phyloP scores from a whole-genome alignment of 2,888 invertebrate genomes.

The Limulus polyphemus region DNA sequence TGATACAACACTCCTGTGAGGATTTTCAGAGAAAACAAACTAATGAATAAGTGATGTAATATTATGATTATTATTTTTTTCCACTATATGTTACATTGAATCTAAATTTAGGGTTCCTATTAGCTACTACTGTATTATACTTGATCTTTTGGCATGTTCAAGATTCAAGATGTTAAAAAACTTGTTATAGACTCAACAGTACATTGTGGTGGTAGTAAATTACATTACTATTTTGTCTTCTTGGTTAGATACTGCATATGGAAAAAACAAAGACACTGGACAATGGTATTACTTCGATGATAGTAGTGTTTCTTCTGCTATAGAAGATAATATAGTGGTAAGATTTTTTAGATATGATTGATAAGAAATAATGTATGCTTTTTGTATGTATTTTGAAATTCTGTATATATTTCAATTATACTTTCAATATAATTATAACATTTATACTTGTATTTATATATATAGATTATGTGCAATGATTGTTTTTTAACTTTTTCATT shows the following conservation, averaged over 20 bases:
- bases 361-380: neutral
- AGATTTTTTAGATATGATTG: conserved; percentile 24
- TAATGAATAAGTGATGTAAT: too few relatives aligned
- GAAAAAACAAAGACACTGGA: conserved; percentile 38
- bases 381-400: neutral
- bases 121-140: neutral
- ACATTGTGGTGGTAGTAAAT: neutral
- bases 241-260: conserved; percentile 40
- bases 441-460: neutral
- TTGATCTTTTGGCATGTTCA: neutral
- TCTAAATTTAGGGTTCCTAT: neutral
- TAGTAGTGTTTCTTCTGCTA: conserved; percentile 37
- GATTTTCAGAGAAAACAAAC: too few relatives aligned
- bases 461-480: neutral
- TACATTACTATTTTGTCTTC: neutral
- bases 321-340: conserved; percentile 39
- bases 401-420: neutral
- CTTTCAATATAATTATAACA: neutral
- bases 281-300: conserved; percentile 45
- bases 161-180: neutral
- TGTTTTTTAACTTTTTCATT: too few relatives aligned
- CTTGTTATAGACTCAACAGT: neutral
- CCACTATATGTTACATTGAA: too few relatives aligned
- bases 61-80: too few relatives aligned
- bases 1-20: too few relatives aligned